Evolutionary conservation across 2,888 invertebrate genomes (phyloP), one percentile per base, ranked within the genome.

Genomic region (Aspidiotus rigidus): DNA sequence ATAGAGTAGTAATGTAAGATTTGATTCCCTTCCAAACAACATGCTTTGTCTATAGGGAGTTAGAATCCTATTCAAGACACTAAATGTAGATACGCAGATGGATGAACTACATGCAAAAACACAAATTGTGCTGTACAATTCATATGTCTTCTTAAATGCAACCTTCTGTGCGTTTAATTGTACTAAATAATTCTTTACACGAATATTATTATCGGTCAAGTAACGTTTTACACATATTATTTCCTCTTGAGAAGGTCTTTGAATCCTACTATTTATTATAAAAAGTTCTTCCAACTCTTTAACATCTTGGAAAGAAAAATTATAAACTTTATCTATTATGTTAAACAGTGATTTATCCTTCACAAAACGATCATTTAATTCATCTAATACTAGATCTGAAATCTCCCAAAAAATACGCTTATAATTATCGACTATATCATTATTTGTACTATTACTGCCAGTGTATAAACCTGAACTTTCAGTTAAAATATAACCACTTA

Each of bases 1-100:
- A 16, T 56, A 56, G 8, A 15, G 56, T 56, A 56, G n/a, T 13
- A 56, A 13, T 16, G 56, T 56, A 8, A 56, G 15, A 15, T 56
- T 56, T 56, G 56, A 56, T 16, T 56, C 16, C 15, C 56, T 8
- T 9, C 56, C 56, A 56, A 56, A 56, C 56, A 56, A 15, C 56
- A 56, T 56, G 15, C 8, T 56, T 16, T 56, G n/a, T 56, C 56
- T 56, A 56, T 8, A 56, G 15, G 56, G 15, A 56, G 56, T 56
- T 13, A 56, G 56, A 56, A 56, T 56, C 15, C 15, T 56, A 56
- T 56, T 56, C 16, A 56, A n/a, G 56, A 9, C 9, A 15, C 56
- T 56, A 15, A 56, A 56, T 56, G 56, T 56, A 13, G 56, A 9
- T 56, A 13, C 56, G 15, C 16, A 56, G 15, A 15, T 16, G 7